Conservation (phyloP, 2,888 invertebrate genomes). For the Rhopalosiphum nymphaeae region DNA sequence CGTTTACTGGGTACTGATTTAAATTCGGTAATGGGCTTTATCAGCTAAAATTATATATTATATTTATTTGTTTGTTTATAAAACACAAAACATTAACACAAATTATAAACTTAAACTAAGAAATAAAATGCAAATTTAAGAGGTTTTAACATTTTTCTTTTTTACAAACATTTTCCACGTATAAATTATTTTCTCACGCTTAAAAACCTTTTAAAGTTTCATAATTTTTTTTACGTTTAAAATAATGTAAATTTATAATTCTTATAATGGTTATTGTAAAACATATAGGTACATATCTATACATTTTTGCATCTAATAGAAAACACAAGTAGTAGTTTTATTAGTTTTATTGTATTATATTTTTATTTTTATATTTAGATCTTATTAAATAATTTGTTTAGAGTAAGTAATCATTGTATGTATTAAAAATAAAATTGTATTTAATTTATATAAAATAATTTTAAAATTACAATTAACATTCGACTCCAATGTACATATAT, state of each 20-base stretch:
- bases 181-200: neutral
- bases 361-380: neutral
- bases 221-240: neutral
- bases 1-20: constrained; percentile 20
- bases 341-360: neutral
- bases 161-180: neutral
- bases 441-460: neutral
- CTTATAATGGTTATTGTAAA: neutral
- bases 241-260: neutral
- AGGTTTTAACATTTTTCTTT: neutral
- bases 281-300: neutral
- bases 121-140: neutral
- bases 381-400: neutral
- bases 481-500: too few species aligned
- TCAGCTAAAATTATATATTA: constrained; percentile 5
- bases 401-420: neutral
- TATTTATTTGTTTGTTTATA: constrained; percentile 36
- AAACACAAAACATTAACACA: constrained; percentile 20
- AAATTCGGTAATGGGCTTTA: constrained; percentile 35
- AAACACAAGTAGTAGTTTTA: neutral
- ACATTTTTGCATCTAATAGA: neutral
- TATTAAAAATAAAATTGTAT: neutral
- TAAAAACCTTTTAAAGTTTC: neutral
- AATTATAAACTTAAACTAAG: neutral
- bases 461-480: neutral